Evolutionary conservation across 2,797 vertebrate genomes (phyloP).

Genomic region (Hephaestus fuliginosus): DNA sequence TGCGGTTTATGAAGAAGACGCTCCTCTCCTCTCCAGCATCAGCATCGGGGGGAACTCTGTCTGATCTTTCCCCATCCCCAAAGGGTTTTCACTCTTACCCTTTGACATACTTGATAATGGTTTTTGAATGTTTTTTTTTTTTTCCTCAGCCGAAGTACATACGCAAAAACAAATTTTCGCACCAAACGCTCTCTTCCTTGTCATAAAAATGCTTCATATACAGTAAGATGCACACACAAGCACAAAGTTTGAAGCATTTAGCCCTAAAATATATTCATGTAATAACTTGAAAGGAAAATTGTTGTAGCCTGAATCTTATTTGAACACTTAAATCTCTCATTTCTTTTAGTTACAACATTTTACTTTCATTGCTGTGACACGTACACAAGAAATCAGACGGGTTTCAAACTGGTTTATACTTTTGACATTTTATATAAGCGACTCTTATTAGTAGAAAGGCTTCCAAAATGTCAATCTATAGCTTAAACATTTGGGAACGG

Average conservation of each 20-base stretch:
- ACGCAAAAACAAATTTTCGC: slow-evolving; percentile 46
- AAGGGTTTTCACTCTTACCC: slow-evolving; percentile 43
- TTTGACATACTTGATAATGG: slow-evolving; percentile 61
- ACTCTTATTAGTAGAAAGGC: neutral
- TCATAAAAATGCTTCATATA: slow-evolving; percentile 22
- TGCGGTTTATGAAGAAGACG: slow-evolving; percentile 12
- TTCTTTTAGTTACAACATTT: slow-evolving; percentile 18
- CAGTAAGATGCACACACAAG: neutral
- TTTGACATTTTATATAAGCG: neutral
- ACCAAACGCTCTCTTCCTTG: slow-evolving; percentile 38
- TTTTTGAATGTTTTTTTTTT: slow-evolving; percentile 55
- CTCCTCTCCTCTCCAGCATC: slow-evolving; percentile 1
- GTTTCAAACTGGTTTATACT: slow-evolving; percentile 17
- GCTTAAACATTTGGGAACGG: neutral
- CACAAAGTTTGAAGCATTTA: slow-evolving; percentile 16
- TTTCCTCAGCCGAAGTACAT: slow-evolving; percentile 19
- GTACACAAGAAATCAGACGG: neutral
- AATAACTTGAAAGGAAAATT: neutral
- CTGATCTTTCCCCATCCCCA: slow-evolving; percentile 46
- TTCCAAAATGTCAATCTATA: slow-evolving; percentile 13
- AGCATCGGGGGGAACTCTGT: slow-evolving; percentile 24
- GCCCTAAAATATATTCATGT: neutral
- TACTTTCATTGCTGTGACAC: neutral
- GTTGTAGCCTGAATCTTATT: slow-evolving; percentile 7
- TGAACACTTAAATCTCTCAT: slow-evolving; percentile 8